Evolutionary conservation across 2,888 invertebrate genomes (phyloP).

Genomic region (Catocala sponsa): DNA sequence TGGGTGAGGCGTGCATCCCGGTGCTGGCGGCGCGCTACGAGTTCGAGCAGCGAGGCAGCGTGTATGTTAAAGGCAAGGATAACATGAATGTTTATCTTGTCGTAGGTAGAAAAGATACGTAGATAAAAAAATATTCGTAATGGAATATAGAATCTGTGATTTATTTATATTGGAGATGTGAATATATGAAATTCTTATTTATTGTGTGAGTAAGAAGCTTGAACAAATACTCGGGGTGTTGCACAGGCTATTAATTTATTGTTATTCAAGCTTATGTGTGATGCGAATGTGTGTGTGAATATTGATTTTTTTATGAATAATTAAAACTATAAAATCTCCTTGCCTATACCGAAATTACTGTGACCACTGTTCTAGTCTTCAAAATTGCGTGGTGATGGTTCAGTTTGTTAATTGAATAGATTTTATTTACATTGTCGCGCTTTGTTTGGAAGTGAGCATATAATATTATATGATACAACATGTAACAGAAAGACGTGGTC

Average conservation of each 20-base stretch:
- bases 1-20: conserved; percentile 92
- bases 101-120: conserved; percentile 84
- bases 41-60: conserved; percentile 97
- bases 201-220: conserved; percentile 66
- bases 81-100: conserved; percentile 96
- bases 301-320: conserved; percentile 54
- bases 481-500: no score
- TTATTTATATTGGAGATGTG: conserved; percentile 68
- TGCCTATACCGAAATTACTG: conserved; percentile 78
- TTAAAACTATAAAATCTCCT: conserved; percentile 69
- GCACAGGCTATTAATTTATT: conserved; percentile 74
- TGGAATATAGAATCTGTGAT: conserved; percentile 85
- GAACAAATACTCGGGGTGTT: conserved; percentile 76
- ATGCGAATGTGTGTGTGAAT: conserved; percentile 54
- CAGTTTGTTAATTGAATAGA: conserved; percentile 53
- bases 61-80: conserved; percentile 99
- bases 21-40: conserved; percentile 92
- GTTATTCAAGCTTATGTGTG: conserved; percentile 62
- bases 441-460: conserved; percentile 29
- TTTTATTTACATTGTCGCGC: conserved; percentile 36
- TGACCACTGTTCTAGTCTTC: conserved; percentile 85
- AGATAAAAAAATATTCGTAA: conserved; percentile 58
- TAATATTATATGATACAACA: conserved; percentile 18
- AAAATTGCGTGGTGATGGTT: conserved; percentile 64
- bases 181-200: conserved; percentile 64